Evolutionary conservation across 1,140 invertebrate genomes (phyloP).

Genomic region (Leptestheria dahalacensis): DNA sequence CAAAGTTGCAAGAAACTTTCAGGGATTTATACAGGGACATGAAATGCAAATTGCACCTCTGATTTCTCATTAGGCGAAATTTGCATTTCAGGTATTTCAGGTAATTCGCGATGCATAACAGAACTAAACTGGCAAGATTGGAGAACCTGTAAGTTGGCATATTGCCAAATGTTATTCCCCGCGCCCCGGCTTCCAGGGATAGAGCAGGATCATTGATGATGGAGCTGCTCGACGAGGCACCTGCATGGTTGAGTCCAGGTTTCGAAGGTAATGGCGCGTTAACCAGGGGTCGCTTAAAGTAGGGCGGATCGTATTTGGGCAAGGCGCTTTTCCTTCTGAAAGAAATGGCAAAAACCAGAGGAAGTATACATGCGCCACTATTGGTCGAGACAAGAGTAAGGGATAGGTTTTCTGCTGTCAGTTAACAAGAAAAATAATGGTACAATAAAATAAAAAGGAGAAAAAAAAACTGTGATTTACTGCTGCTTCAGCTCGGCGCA

Average conservation of each 20-base stretch:
- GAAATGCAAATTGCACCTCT: too few relatives aligned
- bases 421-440: too few relatives aligned
- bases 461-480: not conserved
- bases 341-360: slow-evolving; percentile 6
- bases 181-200: slow-evolving; percentile 17
- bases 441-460: too few relatives aligned
- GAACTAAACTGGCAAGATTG: too few relatives aligned
- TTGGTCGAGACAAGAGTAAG: slow-evolving; percentile 21
- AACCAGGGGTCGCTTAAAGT: slow-evolving; percentile 60
- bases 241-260: slow-evolving; percentile 2
- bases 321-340: slow-evolving; percentile 66
- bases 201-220: slow-evolving; percentile 13
- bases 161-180: slow-evolving; percentile 50
- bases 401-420: too few relatives aligned
- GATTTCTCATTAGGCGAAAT: too few relatives aligned
- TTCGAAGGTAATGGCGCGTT: slow-evolving; percentile 32
- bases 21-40: too few relatives aligned
- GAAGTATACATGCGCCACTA: slow-evolving; percentile 11
- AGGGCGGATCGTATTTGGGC: slow-evolving; percentile 69
- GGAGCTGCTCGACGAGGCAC: slow-evolving; percentile 15
- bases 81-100: too few relatives aligned
- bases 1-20: too few relatives aligned
- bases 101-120: too few relatives aligned
- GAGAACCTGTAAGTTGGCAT: slow-evolving; percentile 73
- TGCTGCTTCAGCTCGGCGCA: too few relatives aligned